Evolutionary conservation across 2,797 vertebrate species (phyloP).

Genomic region (Manis pentadactyla): DNA sequence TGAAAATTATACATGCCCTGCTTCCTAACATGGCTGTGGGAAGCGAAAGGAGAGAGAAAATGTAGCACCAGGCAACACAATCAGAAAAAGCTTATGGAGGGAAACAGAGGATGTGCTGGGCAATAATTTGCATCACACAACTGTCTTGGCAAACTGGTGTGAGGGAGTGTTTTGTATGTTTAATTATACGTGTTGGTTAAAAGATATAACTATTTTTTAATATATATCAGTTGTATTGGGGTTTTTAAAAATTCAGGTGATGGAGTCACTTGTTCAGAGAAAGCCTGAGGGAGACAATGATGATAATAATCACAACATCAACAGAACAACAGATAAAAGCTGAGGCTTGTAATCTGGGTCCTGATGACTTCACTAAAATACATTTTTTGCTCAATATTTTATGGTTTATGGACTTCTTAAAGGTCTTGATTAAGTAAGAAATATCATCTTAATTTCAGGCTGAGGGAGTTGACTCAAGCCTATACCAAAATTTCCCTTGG

Average conservation of each 20-base stretch:
- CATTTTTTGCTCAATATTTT: not conserved
- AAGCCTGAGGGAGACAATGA: not conserved
- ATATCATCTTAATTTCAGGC: not conserved
- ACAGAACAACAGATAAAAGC: not conserved
- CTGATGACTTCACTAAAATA: not conserved
- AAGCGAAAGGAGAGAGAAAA: not conserved
- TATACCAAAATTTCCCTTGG: not conserved
- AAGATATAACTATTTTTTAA: conserved; percentile 47
- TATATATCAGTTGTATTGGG: not conserved
- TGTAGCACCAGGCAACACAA: not conserved
- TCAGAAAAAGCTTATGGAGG: not conserved
- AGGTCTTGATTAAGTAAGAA: conserved; percentile 46
- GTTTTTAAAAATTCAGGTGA: conserved; percentile 45
- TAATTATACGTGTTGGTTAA: conserved; percentile 55
- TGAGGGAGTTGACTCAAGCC: not conserved
- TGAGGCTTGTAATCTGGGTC: not conserved
- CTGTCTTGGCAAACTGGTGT: not conserved
- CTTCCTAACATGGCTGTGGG: not conserved
- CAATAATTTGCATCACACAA: not conserved
- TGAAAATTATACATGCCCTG: not conserved
- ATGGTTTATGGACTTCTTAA: not conserved
- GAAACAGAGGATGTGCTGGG: not conserved
- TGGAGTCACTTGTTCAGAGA: conserved; percentile 13
- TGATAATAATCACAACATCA: not conserved
- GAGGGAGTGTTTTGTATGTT: not conserved